Base-by-base conservation (phyloP, 2,797 vertebrate species). In the Todus mexicanus region DNA sequence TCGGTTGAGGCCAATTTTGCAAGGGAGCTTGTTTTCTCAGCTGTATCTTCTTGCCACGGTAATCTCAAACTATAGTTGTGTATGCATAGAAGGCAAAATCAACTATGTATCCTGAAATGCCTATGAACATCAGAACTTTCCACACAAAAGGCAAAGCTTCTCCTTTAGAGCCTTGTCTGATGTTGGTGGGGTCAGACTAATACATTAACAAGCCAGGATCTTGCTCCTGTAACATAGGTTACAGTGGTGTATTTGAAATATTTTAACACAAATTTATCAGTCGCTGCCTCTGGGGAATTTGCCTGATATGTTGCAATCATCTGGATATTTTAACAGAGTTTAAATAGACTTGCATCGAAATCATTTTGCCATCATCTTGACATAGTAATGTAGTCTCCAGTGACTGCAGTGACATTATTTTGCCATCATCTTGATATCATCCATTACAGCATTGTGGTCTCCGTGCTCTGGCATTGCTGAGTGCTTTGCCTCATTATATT, bases 331-430 rank as follows among this genome's bases (percentile, higher is more conserved):
- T 95, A 96, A 88, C 66, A 73, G 85, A 89, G 87, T 95, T 96
- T 93, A 94, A 95, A 25, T 91, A 95, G 93, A 87, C 72, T 92
- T 95, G 81, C 54, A 1, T 96, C 92, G 92, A 96, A 95, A 96
- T 94, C 80, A 92, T 95, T 94, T 92, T 95, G 72, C 85, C 90
- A 93, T 96, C 93, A 96, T 95, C 93, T 95, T 95, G 95, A 96
- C 95, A 96, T 78, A 85, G 88, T 96, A 96, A 96, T 95, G 72
- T 84, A 93, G 94, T 96, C 95, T 95, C 96, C 84, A 53, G 92
- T 94, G 96, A 60, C 59, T 96, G 91, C 75, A 93, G 92, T 96
- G 96, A 95, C 95, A 96, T 96, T 96, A 96, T 96, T 96, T 96
- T 96, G 94, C 94, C 94, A 96, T 96, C 95, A 94, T 93, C 69